Conservation (phyloP, 2,113 vertebrate species). For the Dermatemys mawii region DNA sequence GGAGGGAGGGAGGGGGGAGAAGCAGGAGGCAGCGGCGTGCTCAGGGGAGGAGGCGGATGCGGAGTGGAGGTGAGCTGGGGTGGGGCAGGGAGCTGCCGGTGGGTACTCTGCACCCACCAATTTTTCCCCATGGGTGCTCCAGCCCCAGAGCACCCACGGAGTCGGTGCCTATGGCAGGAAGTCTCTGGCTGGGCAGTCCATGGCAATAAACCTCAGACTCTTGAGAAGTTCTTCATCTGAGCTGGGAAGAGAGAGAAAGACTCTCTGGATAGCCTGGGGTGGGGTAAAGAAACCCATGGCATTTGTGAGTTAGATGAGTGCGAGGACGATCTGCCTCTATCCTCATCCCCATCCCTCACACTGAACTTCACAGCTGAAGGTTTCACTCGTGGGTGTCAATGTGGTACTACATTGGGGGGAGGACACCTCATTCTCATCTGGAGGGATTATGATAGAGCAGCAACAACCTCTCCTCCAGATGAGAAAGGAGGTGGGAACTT, state of each 20-base stretch:
- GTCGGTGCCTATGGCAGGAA: too few relatives aligned
- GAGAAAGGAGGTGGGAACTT: accelerated
- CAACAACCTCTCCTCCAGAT: not conserved
- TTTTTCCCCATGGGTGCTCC: too few relatives aligned
- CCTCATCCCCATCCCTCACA: not conserved
- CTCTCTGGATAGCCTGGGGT: not conserved
- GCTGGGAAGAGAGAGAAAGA: not conserved
- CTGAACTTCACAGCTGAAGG: not conserved
- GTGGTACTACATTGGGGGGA: not conserved
- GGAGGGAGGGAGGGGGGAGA: too few relatives aligned
- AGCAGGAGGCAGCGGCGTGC: too few relatives aligned
- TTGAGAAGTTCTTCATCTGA: not conserved
- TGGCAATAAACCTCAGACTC: accelerated
- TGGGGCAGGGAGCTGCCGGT: too few relatives aligned
- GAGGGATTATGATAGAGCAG: not conserved
- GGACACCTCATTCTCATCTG: not conserved
- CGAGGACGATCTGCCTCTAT: too few relatives aligned
- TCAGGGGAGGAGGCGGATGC: too few relatives aligned
- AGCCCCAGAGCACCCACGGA: too few relatives aligned
- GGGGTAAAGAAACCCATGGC: not conserved
- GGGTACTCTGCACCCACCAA: too few relatives aligned
- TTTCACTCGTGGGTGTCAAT: accelerated
- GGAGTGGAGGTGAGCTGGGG: too few relatives aligned
- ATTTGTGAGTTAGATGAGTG: not conserved
- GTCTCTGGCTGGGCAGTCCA: accelerated